Evolutionary conservation across 1,140 invertebrate species (phyloP).

Genomic region (Cydia strobilella): DNA sequence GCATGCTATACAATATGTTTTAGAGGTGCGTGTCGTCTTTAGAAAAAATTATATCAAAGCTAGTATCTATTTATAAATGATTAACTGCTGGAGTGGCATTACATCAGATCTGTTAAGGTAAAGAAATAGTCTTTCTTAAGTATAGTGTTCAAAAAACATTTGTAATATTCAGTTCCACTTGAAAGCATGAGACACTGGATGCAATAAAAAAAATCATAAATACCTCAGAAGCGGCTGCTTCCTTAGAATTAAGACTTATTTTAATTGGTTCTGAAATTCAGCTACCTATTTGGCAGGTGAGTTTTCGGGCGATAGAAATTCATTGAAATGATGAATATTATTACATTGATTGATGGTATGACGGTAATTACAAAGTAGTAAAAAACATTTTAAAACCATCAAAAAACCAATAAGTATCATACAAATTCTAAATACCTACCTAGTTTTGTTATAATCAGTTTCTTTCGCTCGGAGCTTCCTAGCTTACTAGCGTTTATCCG

Average conservation of each 20-base stretch:
- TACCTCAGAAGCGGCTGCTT: conserved; percentile 72
- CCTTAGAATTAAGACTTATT: conserved; percentile 63
- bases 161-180: conserved; percentile 46
- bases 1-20: conserved; percentile 77
- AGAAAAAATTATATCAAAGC: conserved; percentile 51
- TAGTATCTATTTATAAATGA: conserved; percentile 17
- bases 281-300: not conserved
- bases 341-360: not conserved
- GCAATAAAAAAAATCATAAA: conserved; percentile 53
- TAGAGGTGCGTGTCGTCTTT: conserved; percentile 71
- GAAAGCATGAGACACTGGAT: conserved; percentile 51
- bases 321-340: not conserved
- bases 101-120: conserved; percentile 68
- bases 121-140: conserved; percentile 50
- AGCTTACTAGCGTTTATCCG: not conserved
- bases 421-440: not conserved
- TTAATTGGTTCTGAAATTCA: conserved; percentile 49
- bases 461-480: not conserved
- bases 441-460: not conserved
- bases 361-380: not conserved
- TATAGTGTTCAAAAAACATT: conserved; percentile 45
- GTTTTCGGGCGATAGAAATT: conserved; percentile 10
- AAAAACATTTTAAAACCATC: not conserved
- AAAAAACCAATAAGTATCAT: not conserved
- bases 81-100: conserved; percentile 52